Percentiles rank a stretch among this genome's conserved stretches.
These are phyloP conservation scores for Lepidotrigona ventralis DNA, from an alignment of 1,140 invertebrate genomes.

Conservation along the genomic window DNA sequence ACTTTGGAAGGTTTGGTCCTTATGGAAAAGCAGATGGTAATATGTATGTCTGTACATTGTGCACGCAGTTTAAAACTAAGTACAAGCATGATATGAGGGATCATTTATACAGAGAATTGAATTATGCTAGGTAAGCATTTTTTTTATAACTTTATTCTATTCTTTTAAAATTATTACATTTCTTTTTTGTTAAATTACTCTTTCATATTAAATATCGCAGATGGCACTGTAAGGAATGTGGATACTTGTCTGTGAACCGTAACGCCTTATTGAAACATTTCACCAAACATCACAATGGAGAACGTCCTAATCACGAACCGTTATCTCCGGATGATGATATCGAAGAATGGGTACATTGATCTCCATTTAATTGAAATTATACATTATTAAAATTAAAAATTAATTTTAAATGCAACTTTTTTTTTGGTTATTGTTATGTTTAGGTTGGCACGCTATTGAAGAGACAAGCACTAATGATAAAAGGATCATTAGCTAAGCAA, in stretches of 20 bases:
- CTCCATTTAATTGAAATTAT: not conserved
- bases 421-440: not conserved
- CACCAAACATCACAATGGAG: conserved; percentile 66
- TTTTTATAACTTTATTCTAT: not conserved
- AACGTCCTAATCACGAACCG: conserved; percentile 54
- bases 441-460: conserved; percentile 68
- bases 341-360: conserved; percentile 75
- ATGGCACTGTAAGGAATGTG: conserved; percentile 73
- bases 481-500: conserved; percentile 30
- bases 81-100: conserved; percentile 80
- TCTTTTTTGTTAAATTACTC: not conserved
- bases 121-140: conserved; percentile 77
- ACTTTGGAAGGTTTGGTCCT: conserved; percentile 66
- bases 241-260: conserved; percentile 70
- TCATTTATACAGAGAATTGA: conserved; percentile 82
- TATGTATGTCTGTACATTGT: conserved; percentile 80
- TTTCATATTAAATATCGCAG: conserved; percentile 45
- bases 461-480: conserved; percentile 67
- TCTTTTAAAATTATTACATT: not conserved
- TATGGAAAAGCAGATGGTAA: conserved; percentile 76
- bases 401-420: not conserved
- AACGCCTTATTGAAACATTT: conserved; percentile 70
- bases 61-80: conserved; percentile 78
- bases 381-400: not conserved
- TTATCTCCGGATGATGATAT: conserved; percentile 69